Conservation (phyloP, 64 coral and sea anemone genomes). For the Astreopora myriophthalma region DNA sequence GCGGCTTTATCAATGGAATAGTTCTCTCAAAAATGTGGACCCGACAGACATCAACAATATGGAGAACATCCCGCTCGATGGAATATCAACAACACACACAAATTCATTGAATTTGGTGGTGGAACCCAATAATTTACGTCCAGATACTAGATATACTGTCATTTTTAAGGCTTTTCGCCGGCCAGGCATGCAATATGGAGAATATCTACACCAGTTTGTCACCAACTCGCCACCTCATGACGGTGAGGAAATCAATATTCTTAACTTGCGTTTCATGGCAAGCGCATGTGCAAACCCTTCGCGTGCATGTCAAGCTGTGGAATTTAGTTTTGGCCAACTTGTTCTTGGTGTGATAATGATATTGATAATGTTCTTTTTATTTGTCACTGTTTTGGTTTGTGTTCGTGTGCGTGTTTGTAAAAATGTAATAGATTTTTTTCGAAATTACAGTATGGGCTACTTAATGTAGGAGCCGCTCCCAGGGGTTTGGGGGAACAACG, state of each 20-base stretch:
- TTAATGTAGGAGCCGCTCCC: too few species aligned
- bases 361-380: too few species aligned
- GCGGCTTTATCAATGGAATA: not conserved
- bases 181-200: conserved; percentile 26
- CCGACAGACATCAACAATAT: conserved; percentile 4
- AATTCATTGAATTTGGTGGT: conserved; percentile 51
- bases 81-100: not conserved
- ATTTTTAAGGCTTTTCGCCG: conserved; percentile 62
- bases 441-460: too few species aligned
- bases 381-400: too few species aligned
- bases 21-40: not conserved
- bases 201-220: conserved; percentile 28
- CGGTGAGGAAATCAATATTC: not conserved
- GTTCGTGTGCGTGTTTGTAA: too few species aligned
- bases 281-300: too few species aligned
- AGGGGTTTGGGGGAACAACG: too few species aligned
- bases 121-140: not conserved
- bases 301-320: too few species aligned
- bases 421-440: too few species aligned
- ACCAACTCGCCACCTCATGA: conserved; percentile 51
- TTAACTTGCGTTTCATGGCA: too few species aligned
- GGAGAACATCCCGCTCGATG: not conserved
- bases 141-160: conserved; percentile 7
- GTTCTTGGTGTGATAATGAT: too few species aligned
- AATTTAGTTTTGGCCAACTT: too few species aligned